Evolutionary conservation across 2,888 invertebrate genomes (phyloP), one percentile per base, ranked within the genome.

Genomic region (Drosophila falleni): DNA sequence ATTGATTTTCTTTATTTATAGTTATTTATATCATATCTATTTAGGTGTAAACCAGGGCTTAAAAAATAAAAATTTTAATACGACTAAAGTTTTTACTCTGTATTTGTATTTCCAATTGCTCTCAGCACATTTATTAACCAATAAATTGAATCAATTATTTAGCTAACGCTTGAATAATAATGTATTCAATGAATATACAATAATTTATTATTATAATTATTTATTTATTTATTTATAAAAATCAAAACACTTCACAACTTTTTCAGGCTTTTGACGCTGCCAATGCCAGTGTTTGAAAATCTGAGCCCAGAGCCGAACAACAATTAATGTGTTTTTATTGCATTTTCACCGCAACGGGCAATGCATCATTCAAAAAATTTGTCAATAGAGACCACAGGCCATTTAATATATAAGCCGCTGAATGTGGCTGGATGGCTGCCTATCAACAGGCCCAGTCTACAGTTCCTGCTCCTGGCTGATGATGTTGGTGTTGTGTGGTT

Each of bases 371-470:
- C 84, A 84, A 74, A 83, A 86, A 86, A 23, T 87, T 84, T 87
- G 84, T 84, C 87, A 84, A 84, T 84, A 87, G 84, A 81, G 87
- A 84, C 84, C 84, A 80, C 84, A 84, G 80, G 63, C 60, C 81
- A 81, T 84, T 84, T 84, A 87, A 84, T 84, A 78, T 70, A 75
- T 63, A 71, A 60, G 67, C 65, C 64, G 53, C 26, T 55, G 67
- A 62, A 42, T 68, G 56, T 47, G 75, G 51, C 66, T 49, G 50
- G 16, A 51, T 39, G 31, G 19, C 51, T 33, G 55, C 53, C 68
- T 72, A 74, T 72, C 71, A 67, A 72, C 71, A 71, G 55, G 23
- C 23, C 47, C 55, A 53, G 66, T 11, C 31, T 29, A 19, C 29
- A 29, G 26, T 35, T 23, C 31, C 26, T 50, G 23, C 35, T 56